Evolutionary conservation across 2,113 vertebrate genomes (phyloP).

Genomic region (Poicephalus meyeri): DNA sequence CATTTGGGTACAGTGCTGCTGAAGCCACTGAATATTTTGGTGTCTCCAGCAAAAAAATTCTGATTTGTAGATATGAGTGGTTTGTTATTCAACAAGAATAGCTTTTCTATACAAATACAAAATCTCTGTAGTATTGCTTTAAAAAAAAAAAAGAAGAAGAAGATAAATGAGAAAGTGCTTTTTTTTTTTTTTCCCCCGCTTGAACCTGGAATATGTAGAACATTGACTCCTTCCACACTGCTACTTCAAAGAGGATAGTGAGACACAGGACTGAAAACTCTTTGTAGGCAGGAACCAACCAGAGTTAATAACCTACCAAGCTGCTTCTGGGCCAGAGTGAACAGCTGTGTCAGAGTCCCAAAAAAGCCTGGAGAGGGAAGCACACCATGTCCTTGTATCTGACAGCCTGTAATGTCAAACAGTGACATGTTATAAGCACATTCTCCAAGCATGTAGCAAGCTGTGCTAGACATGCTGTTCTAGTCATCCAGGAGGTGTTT

Average conservation of each 20-base stretch:
- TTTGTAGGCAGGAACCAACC: neutral
- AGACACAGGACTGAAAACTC: neutral
- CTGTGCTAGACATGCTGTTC: neutral
- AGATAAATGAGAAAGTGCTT: neutral
- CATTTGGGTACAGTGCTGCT: neutral
- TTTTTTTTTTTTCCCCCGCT: neutral
- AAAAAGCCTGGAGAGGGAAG: neutral
- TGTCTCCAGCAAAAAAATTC: neutral
- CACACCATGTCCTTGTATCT: neutral
- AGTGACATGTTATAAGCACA: neutral
- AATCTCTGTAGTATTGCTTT: neutral
- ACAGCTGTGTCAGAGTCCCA: neutral
- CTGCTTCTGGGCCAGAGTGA: neutral
- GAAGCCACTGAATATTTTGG: neutral
- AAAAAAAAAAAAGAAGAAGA: neutral
- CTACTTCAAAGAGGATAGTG: rapidly evolving
- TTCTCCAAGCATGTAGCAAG: neutral
- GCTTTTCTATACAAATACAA: neutral
- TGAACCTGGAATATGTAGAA: neutral
- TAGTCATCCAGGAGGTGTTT: neutral
- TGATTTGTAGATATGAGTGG: neutral
- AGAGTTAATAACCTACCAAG: neutral
- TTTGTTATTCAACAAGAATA: neutral
- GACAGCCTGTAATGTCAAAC: neutral
- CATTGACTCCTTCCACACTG: neutral